Evolutionary conservation across 2,113 vertebrate genomes (phyloP).

Genomic region (Callocephalon fimbriatum): DNA sequence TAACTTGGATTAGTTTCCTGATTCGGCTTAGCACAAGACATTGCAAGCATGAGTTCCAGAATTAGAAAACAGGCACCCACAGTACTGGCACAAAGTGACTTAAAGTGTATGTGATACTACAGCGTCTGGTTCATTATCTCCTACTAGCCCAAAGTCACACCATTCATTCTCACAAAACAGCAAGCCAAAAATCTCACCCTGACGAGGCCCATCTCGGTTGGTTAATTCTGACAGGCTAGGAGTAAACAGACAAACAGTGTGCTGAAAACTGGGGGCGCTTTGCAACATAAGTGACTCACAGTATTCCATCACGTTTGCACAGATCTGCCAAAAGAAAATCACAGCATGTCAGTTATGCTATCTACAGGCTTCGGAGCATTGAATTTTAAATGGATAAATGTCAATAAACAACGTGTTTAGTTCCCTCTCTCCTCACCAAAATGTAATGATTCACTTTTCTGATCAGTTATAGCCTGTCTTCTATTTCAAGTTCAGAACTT

Average conservation of each 20-base stretch:
- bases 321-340: constrained; percentile 80
- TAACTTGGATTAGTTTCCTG: not conserved
- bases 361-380: not conserved
- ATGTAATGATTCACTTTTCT: not conserved
- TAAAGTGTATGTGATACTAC: not conserved
- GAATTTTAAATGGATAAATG: not conserved
- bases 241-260: constrained; percentile 92
- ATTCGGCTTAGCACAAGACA: not conserved
- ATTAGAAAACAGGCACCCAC: not conserved
- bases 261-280: constrained; percentile 87
- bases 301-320: constrained; percentile 97
- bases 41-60: not conserved
- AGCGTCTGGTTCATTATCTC: not conserved
- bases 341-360: not conserved
- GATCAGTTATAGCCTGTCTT: not conserved
- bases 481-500: not conserved
- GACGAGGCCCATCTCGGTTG: constrained; percentile 86
- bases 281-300: constrained; percentile 93
- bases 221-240: constrained; percentile 89
- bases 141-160: not conserved
- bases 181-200: constrained; percentile 72
- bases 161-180: not conserved
- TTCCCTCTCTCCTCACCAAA: not conserved
- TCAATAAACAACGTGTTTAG: not conserved
- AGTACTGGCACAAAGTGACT: not conserved